Evolutionary conservation across 2,888 invertebrate genomes (phyloP).

Genomic region (Spialia ferax): DNA sequence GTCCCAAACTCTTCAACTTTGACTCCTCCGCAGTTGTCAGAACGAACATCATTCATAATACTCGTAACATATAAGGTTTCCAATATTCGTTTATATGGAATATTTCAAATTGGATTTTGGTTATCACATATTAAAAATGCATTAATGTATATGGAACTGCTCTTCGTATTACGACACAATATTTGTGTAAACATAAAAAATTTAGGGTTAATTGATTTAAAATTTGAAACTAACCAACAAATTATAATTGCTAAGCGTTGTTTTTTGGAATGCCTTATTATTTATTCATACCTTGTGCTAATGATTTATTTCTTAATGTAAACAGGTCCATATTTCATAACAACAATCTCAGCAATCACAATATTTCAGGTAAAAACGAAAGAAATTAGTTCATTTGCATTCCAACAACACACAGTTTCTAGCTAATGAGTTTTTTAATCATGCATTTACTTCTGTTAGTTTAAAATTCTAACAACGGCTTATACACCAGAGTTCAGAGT

Average conservation of each 20-base stretch:
- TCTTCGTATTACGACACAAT: too few relatives aligned
- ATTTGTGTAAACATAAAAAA: too few relatives aligned
- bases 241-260: neutral
- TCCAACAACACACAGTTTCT: neutral
- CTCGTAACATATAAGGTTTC: too few relatives aligned
- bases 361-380: slow-evolving; percentile 3
- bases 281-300: neutral
- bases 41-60: too few relatives aligned
- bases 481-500: too few relatives aligned
- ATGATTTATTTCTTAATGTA: slow-evolving; percentile 6
- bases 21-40: too few relatives aligned
- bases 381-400: slow-evolving; percentile 12
- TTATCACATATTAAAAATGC: too few relatives aligned
- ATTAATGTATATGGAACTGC: too few relatives aligned
- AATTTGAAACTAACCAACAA: neutral
- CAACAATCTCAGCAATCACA: neutral
- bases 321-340: neutral
- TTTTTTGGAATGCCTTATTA: neutral
- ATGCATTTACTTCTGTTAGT: neutral
- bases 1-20: too few relatives aligned
- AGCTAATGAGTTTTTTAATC: slow-evolving; percentile 5
- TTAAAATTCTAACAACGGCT: neutral
- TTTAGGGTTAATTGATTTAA: neutral
- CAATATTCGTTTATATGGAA: too few relatives aligned
- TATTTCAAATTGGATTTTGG: too few relatives aligned